phyloP scores from a whole-genome alignment of 2,888 invertebrate species.

The Agrotis ipsilon region DNA sequence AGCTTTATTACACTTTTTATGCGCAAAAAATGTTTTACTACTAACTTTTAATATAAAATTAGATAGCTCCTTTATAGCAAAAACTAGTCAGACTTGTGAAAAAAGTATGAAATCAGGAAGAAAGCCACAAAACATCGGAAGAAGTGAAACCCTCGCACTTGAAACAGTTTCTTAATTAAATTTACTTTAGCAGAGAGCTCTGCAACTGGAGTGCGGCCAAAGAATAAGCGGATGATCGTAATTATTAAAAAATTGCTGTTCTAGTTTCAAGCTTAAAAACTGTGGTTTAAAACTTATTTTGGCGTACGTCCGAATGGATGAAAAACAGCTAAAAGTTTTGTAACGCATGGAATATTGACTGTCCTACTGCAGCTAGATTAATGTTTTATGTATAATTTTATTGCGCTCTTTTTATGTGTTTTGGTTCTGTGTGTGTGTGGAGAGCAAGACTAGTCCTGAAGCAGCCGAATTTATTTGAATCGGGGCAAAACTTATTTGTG shows the following conservation, averaged over 20 bases:
- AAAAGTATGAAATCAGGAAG: constrained; percentile 35
- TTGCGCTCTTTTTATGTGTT: background rate
- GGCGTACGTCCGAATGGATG: constrained; percentile 10
- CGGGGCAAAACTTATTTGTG: no score
- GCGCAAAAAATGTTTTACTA: constrained; percentile 14
- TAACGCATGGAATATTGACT: constrained; percentile 16
- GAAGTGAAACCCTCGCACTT: constrained; percentile 49
- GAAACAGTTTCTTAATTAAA: constrained; percentile 64
- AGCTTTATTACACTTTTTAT: constrained; percentile 16
- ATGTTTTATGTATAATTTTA: background rate
- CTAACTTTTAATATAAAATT: constrained; percentile 27
- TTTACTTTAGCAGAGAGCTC: constrained; percentile 55
- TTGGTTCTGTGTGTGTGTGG: background rate
- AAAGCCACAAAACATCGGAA: constrained; percentile 53
- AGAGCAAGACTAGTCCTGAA: background rate
- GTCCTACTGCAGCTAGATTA: background rate
- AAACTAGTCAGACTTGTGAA: background rate
- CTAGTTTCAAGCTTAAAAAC: constrained; percentile 14
- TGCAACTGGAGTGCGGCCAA: constrained; percentile 53
- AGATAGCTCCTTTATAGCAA: background rate
- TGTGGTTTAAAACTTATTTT: constrained; percentile 22
- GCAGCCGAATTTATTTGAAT: no score
- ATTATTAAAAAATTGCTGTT: constrained; percentile 16
- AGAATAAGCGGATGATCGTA: constrained; percentile 40
- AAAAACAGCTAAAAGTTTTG: constrained; percentile 14